Base-by-base conservation (phyloP, 2,797 vertebrate species). In the Malurus leucopterus region DNA sequence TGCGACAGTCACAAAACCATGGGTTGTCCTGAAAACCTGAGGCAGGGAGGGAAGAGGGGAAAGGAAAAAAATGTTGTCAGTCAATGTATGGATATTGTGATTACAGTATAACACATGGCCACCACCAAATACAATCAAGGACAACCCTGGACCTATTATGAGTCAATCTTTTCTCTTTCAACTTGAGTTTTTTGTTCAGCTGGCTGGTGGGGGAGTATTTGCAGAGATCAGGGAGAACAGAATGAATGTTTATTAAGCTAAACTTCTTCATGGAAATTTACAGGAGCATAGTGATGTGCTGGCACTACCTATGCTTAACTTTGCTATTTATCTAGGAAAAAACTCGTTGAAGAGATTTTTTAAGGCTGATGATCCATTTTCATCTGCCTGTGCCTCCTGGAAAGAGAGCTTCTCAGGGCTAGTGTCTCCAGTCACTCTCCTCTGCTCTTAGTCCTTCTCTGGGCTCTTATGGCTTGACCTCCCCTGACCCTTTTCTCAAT, bases 11-110 rank as follows among this genome's bases (percentile, higher is more conserved):
- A 77, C 99, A 99, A 94, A 97, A 97, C 99, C 99, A 99, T 9
- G 98, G 98, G 86, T 99, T 99, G 94, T 99, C 99, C 95, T 99
- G 99, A 24, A 99, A 97, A 93, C 99, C 99, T 99, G 94, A 44
- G 85, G 81, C 4, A 61, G 68, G 69, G 89, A 54, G 63, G 64
- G 8, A 74, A 87, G 20, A 24, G 0, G 5, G 7, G 7, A 34
- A 41, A 50, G 32, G 23, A 77, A 57, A 17, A 6, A 32, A 17
- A 6, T 1, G 2, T 46, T 51, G 13, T 82, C 26, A 79, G 50
- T n/a, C 24, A 84, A 27, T 21, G 70, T 30, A 46, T 6, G 30
- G 21, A 59, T 46, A 15, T 23, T 59, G 32, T 36, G 17, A 40
- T 63, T 49, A 68, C 18, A 89, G 12, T 9, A 38, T 27, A 27